phyloP scores from a whole-genome alignment of 2,888 invertebrate species.

The Epinotia brunnichana region DNA sequence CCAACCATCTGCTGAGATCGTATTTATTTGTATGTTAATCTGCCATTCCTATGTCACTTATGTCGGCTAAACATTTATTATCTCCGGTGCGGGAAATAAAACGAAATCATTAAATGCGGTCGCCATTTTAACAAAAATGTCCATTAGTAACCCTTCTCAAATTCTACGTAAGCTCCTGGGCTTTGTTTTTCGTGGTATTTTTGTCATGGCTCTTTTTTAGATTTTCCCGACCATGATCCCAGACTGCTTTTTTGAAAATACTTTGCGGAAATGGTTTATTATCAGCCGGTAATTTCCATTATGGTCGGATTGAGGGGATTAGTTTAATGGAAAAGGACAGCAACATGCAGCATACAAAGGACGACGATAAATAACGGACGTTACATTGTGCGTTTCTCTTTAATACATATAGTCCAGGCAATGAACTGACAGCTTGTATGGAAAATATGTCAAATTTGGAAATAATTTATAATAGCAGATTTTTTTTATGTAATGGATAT shows the following conservation, averaged over 20 bases:
- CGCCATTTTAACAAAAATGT: constrained; percentile 67
- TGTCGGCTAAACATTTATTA: constrained; percentile 54
- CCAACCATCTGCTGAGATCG: constrained; percentile 24
- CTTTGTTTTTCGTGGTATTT: constrained; percentile 56
- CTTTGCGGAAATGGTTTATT: constrained; percentile 34
- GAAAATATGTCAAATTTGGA: too few species aligned
- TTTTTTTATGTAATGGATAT: too few species aligned
- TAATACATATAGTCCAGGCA: too few species aligned
- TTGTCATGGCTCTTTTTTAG: constrained; percentile 45
- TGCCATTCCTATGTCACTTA: constrained; percentile 51
- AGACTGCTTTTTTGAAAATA: constrained; percentile 32
- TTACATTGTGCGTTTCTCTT: constrained; percentile 1
- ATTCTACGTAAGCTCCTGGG: constrained; percentile 60
- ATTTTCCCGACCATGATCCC: constrained; percentile 42
- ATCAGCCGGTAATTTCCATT: constrained; percentile 35
- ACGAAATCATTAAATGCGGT: constrained; percentile 57
- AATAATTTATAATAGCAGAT: too few species aligned
- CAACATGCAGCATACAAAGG: neutral
- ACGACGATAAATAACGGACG: neutral
- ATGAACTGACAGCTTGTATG: too few species aligned
- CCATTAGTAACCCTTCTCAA: constrained; percentile 71
- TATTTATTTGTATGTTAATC: constrained; percentile 38
- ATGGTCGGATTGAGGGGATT: constrained; percentile 16
- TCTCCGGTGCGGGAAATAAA: constrained; percentile 54
- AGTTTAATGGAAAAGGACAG: constrained; percentile 28